A percentile compares a stretch with the other conserved stretches of the same genome.
phyloP scores from a whole-genome alignment of 37 sponge, comb jelly and placozoan species.

The Eunapius fragilis region DNA sequence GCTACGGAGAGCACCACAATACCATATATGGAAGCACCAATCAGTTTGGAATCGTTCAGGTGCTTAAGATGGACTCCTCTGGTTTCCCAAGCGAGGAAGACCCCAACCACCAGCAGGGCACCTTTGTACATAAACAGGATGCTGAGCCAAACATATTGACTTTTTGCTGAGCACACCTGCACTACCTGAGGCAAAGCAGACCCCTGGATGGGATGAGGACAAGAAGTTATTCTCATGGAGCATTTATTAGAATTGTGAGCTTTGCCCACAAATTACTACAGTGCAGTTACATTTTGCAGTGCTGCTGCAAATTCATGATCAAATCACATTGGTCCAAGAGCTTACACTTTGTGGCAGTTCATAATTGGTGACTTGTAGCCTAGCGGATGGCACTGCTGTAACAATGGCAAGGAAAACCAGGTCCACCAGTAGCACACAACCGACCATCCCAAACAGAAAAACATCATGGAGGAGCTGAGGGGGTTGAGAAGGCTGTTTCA shows the following conservation, averaged over 20 bases:
- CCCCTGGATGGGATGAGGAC: slow-evolving; percentile 1
- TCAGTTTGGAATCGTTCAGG: slow-evolving; percentile 60
- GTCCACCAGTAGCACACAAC: slow-evolving; percentile 41
- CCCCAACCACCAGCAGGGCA: slow-evolving; percentile 50
- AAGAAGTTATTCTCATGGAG: too few relatives aligned
- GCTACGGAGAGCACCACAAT: slow-evolving; percentile 58
- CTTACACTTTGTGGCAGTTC: slow-evolving; percentile 39
- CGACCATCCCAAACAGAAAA: slow-evolving; percentile 50
- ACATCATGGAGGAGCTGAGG: slow-evolving; percentile 52
- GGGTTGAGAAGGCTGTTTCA: neutral
- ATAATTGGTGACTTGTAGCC: slow-evolving; percentile 20
- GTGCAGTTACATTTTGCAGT: too few relatives aligned
- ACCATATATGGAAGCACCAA: slow-evolving; percentile 60
- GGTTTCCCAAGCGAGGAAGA: slow-evolving; percentile 68
- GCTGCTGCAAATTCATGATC: neutral
- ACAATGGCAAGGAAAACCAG: slow-evolving; percentile 40
- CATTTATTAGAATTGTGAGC: too few relatives aligned
- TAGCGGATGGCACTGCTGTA: slow-evolving; percentile 46
- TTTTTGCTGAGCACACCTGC: slow-evolving; percentile 16
- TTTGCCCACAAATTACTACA: too few relatives aligned
- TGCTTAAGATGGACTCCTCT: slow-evolving; percentile 43
- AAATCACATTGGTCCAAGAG: neutral
- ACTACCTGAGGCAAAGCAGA: slow-evolving; percentile 26
- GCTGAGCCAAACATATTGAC: slow-evolving; percentile 11
- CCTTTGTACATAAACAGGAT: slow-evolving; percentile 63